A percentile compares a stretch with the other conserved stretches of the same genome.
Evolutionary conservation across 2,797 vertebrate species (phyloP).

Genomic region (Pyrocephalus nanus): DNA sequence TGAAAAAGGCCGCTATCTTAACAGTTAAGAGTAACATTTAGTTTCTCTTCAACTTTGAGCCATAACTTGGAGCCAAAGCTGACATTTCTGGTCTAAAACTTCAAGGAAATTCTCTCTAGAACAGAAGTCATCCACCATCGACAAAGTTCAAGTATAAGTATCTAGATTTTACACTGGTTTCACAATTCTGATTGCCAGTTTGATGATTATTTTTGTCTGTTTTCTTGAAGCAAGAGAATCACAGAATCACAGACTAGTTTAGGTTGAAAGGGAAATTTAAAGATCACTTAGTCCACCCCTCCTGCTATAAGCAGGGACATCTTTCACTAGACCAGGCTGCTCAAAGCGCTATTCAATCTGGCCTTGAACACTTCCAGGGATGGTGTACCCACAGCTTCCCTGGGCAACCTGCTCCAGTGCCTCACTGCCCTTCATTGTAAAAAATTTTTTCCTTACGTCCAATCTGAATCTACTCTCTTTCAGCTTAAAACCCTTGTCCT

Average conservation of each 20-base stretch:
- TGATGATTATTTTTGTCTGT: not conserved
- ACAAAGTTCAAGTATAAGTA: not conserved
- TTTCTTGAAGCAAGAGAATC: not conserved
- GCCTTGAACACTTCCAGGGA: not conserved
- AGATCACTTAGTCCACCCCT: not conserved
- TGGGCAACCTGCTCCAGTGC: too few species aligned
- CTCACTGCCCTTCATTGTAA: not conserved
- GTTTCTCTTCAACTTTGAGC: not conserved
- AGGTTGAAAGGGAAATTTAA: not conserved
- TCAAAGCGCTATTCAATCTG: not conserved
- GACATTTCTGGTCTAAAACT: not conserved
- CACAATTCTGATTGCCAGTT: not conserved
- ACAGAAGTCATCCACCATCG: not conserved
- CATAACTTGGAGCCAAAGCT: not conserved
- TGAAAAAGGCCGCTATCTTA: not conserved
- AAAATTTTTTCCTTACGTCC: not conserved
- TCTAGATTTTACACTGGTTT: not conserved
- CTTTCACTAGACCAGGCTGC: not conserved
- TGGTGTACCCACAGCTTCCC: too few species aligned
- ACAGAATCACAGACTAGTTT: not conserved
- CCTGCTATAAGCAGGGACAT: not conserved
- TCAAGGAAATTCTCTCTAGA: not conserved
- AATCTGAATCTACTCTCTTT: not conserved
- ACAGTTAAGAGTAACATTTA: not conserved
- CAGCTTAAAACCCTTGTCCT: not conserved